Percentiles rank a stretch among this genome's conserved stretches.
Evolutionary conservation across 2,113 vertebrate genomes (phyloP).

Genomic region (Hylia prasina): DNA sequence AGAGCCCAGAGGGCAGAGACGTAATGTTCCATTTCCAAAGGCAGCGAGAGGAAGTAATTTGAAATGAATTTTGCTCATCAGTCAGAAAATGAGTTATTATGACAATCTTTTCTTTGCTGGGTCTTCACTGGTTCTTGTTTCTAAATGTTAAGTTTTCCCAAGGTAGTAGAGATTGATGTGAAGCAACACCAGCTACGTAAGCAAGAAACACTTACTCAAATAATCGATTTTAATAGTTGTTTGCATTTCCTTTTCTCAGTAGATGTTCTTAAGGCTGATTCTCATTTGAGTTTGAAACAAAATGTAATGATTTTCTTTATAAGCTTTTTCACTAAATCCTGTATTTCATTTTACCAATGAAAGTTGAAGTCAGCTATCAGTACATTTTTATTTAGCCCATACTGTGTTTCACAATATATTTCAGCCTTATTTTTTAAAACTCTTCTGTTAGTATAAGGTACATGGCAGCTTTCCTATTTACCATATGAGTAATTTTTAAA

Average conservation of each 20-base stretch:
- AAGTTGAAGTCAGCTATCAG: not conserved
- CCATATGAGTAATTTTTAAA: conserved; percentile 14
- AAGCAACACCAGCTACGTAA: not conserved
- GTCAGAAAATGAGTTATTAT: not conserved
- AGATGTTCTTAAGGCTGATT: not conserved
- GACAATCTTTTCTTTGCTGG: not conserved
- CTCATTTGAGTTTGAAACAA: not conserved
- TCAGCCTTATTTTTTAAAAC: not conserved
- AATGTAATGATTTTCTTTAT: not conserved
- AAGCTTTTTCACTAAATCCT: not conserved
- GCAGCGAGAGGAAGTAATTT: not conserved
- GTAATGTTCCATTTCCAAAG: not conserved
- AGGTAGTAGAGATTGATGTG: not conserved
- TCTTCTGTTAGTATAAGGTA: not conserved
- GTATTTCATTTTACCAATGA: not conserved
- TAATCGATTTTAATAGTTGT: not conserved
- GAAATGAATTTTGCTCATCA: not conserved
- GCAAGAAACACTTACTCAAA: not conserved
- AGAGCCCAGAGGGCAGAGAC: not conserved
- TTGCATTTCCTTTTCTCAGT: not conserved
- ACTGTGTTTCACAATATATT: not conserved
- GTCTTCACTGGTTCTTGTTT: not conserved
- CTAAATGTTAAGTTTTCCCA: not conserved
- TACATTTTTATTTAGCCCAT: not conserved
- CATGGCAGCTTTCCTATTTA: conserved; percentile 8